Evolutionary conservation across 2,888 invertebrate species (phyloP), one percentile per base, ranked within the genome.

Genomic region (Pheosia gnoma): DNA sequence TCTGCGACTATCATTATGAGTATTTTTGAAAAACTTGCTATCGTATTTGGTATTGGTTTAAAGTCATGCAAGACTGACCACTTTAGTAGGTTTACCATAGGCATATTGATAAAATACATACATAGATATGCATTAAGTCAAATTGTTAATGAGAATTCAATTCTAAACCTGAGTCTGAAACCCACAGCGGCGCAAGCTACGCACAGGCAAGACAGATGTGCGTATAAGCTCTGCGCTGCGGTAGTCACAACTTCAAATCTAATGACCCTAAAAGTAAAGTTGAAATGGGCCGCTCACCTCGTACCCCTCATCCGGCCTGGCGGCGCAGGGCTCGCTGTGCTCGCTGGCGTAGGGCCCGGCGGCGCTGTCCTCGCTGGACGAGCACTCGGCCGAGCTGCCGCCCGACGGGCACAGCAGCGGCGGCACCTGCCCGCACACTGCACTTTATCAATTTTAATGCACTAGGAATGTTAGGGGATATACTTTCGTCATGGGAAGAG

Each of bases 251-350:
- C n/a, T 47, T 47, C n/a, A 47, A 47, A 5, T n/a, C 1, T 47
- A n/a, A 47, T 4, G 4, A 51, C 3, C 25, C 2, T 51, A 10
- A 25, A 25, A 25, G 3, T 8, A 51, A 25, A 5, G 8, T 25
- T 2, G 9, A 58, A 13, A 57, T 7, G n/a, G 58, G 58, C 52
- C 11, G 39, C 64, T 41, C 5, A 91, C 94, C 88, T 94, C 95
- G 71, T 95, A 95, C 0, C 95, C 96, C 75, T 95, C 95, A 74
- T 95, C 95, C 3, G 94, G 94, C 3, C 81, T 57, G 47, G 88
- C 88, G 58, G 92, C 88, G 55, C 81, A 91, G 25, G 87, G 82
- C 71, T 94, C 93, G 80, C 91, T 91, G 81, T 85, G 91, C 67
- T 92, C 92, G 83, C 88, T 88, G 67, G 87, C 88, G 81, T 89